Percentiles rank a stretch among this genome's conserved stretches.
phyloP scores from a whole-genome alignment of 1,140 invertebrate species.

The Drosophila takahashii region DNA sequence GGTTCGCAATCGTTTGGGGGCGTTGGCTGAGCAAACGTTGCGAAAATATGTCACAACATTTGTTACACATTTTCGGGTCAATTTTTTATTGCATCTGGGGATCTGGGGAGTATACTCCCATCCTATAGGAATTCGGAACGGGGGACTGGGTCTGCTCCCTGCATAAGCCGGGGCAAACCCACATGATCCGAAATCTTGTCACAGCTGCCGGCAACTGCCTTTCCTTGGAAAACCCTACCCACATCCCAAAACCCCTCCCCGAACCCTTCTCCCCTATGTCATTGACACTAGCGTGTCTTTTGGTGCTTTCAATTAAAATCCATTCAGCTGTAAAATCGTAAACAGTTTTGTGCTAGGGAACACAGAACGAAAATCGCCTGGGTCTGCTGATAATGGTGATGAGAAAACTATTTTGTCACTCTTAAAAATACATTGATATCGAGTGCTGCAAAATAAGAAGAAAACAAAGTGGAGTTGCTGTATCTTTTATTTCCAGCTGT shows the following conservation, averaged over 20 bases:
- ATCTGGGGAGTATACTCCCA: too few species aligned
- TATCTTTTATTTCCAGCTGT: background rate
- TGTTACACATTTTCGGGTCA: constrained; percentile 83
- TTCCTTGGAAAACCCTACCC: background rate
- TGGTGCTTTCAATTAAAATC: constrained; percentile 78
- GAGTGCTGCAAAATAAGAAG: constrained; percentile 3
- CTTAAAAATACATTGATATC: constrained; percentile 17
- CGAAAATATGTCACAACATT: constrained; percentile 83
- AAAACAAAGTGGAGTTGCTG: constrained; percentile 17
- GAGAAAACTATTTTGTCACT: constrained; percentile 35
- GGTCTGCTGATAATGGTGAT: constrained; percentile 39
- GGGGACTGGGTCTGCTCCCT: background rate
- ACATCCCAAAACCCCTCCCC: background rate
- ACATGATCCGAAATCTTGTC: constrained; percentile 53
- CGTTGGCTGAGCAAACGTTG: constrained; percentile 48
- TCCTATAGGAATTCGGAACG: background rate
- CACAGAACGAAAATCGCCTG: background rate
- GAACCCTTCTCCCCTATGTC: constrained; percentile 23
- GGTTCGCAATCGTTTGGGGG: constrained; percentile 29
- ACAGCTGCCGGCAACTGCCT: constrained; percentile 61
- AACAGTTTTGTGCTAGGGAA: constrained; percentile 59
- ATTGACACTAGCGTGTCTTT: constrained; percentile 79
- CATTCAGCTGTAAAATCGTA: constrained; percentile 79
- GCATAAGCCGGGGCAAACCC: constrained; percentile 39
- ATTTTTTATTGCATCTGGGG: constrained; percentile 74